phyloP scores from a whole-genome alignment of 2,113 vertebrate species.

The Anhinga rufa region DNA sequence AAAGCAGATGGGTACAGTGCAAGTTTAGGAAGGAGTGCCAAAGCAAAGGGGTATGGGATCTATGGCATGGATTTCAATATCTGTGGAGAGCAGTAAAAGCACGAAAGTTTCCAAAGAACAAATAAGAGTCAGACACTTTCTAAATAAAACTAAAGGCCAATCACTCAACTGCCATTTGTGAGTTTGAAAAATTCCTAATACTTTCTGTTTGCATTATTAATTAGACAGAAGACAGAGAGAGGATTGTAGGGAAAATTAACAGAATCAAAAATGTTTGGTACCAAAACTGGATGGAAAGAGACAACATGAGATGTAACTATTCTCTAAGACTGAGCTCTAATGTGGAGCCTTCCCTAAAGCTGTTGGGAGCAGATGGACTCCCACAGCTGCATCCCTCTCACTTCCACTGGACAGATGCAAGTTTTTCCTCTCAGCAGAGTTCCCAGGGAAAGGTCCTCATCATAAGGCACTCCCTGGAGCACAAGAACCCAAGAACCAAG shows the following conservation, averaged over 20 bases:
- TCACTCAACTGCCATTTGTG: neutral
- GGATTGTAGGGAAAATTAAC: neutral
- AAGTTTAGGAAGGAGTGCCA: neutral
- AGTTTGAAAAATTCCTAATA: neutral
- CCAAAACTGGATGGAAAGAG: neutral
- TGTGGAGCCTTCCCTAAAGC: neutral
- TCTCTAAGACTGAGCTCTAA: neutral
- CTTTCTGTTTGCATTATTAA: neutral
- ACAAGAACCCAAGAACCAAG: neutral
- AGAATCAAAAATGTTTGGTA: neutral
- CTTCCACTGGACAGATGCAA: neutral
- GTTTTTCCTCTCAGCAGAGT: neutral
- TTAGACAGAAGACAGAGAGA: neutral
- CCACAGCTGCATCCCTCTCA: neutral
- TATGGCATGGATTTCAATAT: neutral
- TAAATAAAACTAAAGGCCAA: neutral
- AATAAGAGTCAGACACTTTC: neutral
- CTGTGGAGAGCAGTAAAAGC: neutral
- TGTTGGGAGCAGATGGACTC: neutral
- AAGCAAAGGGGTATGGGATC: neutral
- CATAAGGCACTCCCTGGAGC: neutral
- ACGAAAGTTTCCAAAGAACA: neutral
- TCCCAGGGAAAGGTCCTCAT: neutral
- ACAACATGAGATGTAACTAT: fast-evolving
- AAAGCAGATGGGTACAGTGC: neutral